These are phyloP conservation scores for Trypoxylon attenuatum DNA, from an alignment of 2,888 invertebrate species.

Conservation along the genomic window DNA sequence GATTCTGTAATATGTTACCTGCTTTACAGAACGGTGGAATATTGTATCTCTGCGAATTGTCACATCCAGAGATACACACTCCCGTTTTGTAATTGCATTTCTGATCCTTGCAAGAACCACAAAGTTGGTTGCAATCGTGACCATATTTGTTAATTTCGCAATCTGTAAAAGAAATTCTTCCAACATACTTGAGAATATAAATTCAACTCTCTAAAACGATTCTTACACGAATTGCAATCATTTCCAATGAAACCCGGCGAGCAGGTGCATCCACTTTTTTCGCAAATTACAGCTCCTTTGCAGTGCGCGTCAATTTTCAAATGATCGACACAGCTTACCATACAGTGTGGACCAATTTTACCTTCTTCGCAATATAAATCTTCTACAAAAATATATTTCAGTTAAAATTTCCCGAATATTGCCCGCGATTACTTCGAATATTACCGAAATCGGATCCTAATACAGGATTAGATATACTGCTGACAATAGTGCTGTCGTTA, in stretches of 20 bases:
- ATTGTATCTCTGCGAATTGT: constrained; percentile 8
- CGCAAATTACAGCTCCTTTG: constrained; percentile 34
- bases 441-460: constrained; percentile 15
- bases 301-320: constrained; percentile 24
- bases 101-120: constrained; percentile 44
- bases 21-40: constrained; percentile 51
- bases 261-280: constrained; percentile 51
- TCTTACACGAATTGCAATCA: constrained; percentile 39
- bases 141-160: constrained; percentile 47
- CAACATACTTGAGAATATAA: not conserved
- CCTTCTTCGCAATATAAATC: constrained; percentile 33
- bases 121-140: constrained; percentile 51
- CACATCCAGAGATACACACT: constrained; percentile 41
- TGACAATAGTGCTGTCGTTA: constrained; percentile 17
- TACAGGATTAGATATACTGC: not conserved
- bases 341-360: constrained; percentile 46
- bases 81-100: constrained; percentile 47
- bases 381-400: constrained; percentile 10
- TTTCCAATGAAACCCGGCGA: constrained; percentile 37
- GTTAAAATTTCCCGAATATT: no score
- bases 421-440: no score
- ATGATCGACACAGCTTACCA: constrained; percentile 15
- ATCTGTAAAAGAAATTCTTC: constrained; percentile 14
- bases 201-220: not conserved
- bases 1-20: no score